Conservation (phyloP, 2,797 vertebrate genomes). For the Chaetophractus vellerosus region DNA sequence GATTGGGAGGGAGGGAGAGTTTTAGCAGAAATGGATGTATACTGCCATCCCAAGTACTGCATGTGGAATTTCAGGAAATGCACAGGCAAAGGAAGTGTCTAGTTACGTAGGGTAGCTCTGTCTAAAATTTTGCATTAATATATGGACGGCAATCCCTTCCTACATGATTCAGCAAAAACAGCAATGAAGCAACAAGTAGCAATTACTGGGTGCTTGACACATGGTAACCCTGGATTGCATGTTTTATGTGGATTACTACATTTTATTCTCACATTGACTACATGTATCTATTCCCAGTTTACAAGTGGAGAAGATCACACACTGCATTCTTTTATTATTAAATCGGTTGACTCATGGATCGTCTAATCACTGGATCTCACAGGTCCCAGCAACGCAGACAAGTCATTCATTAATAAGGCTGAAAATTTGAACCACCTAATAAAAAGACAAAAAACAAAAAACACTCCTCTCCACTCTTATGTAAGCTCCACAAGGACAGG, state of each 20-base stretch:
- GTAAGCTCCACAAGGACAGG: background rate
- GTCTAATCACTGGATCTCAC: background rate
- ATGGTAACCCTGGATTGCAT: background rate
- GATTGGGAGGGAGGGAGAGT: background rate
- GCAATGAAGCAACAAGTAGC: background rate
- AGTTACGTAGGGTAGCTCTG: background rate
- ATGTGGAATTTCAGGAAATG: slow-evolving; percentile 3
- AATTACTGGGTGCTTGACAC: background rate
- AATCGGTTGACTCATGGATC: background rate
- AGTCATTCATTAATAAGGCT: slow-evolving; percentile 15
- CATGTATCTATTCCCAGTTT: background rate
- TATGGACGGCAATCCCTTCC: background rate
- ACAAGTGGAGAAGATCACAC: background rate
- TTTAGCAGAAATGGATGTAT: background rate
- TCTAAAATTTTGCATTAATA: background rate
- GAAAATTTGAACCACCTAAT: background rate
- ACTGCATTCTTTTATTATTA: background rate
- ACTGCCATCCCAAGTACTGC: background rate
- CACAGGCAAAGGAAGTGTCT: background rate
- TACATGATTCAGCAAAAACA: background rate
- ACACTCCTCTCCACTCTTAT: background rate
- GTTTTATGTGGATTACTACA: background rate
- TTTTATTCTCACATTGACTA: background rate
- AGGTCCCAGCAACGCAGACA: too few relatives aligned
- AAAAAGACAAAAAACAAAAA: background rate